Conservation (phyloP, 1,140 invertebrate species). For the Magallana gigas region DNA sequence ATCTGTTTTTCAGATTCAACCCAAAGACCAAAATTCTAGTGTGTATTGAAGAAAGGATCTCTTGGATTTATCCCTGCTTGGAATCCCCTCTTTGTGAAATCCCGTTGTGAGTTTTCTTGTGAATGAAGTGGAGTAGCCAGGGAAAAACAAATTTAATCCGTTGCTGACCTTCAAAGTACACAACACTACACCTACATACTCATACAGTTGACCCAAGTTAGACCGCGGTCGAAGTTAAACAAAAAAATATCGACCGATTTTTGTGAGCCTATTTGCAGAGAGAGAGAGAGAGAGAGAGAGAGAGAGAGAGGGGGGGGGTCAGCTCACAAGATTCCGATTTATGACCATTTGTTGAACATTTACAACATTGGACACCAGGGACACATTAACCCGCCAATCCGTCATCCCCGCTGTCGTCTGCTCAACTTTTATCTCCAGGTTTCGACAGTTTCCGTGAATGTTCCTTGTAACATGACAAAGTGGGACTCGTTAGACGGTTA, state of each 20-base stretch:
- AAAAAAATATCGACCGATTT: conserved; percentile 20
- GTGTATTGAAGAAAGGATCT: neutral
- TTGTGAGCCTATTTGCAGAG: conserved; percentile 6
- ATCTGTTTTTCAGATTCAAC: neutral
- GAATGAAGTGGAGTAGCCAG: conserved; percentile 12
- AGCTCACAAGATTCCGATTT: neutral
- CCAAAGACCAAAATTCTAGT: neutral
- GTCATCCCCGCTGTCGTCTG: neutral
- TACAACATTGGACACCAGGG: conserved; percentile 13
- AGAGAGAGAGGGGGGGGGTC: conserved; percentile 40
- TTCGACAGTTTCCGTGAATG: conserved; percentile 20
- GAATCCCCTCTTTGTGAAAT: conserved; percentile 1
- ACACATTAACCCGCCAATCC: conserved; percentile 19
- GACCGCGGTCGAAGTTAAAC: neutral
- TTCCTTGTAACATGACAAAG: conserved; percentile 11
- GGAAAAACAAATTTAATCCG: conserved; percentile 9
- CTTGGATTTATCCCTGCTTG: neutral
- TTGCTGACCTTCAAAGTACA: conserved; percentile 1
- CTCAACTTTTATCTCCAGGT: neutral
- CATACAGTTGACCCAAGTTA: neutral
- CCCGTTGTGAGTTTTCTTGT: neutral
- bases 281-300: conserved; percentile 10
- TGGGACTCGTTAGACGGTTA: neutral
- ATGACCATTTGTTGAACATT: conserved; percentile 22
- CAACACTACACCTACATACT: conserved; percentile 3